Evolutionary conservation across 2,888 invertebrate species (phyloP).

Genomic region (Orthosia cruda): DNA sequence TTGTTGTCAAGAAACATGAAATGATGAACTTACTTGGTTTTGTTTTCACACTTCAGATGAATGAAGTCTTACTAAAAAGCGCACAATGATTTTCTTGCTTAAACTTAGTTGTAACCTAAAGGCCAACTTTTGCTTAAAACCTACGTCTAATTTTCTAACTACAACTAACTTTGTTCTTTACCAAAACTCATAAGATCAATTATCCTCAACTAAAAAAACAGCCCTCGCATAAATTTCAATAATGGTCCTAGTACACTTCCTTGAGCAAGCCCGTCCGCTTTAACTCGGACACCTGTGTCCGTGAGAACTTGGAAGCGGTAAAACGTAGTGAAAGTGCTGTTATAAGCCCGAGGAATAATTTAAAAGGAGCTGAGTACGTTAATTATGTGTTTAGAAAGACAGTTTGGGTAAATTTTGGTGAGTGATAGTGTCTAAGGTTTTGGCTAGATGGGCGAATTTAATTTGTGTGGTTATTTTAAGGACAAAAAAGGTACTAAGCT

Average conservation of each 20-base stretch:
- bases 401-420: background rate
- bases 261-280: conserved; percentile 59
- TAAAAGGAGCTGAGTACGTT: conserved; percentile 46
- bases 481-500: background rate
- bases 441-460: background rate
- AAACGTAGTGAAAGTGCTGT: conserved; percentile 28
- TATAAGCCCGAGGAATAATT: conserved; percentile 55
- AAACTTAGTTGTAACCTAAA: too few species aligned
- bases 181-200: conserved; percentile 49
- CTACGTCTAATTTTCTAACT: conserved; percentile 2
- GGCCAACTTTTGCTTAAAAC: too few species aligned
- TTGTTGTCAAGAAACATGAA: too few species aligned
- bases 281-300: conserved; percentile 67
- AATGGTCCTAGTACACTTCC: conserved; percentile 66
- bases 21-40: too few species aligned
- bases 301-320: conserved; percentile 62
- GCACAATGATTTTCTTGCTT: too few species aligned
- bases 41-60: too few species aligned
- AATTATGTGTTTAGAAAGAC: conserved; percentile 18
- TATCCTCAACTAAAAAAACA: conserved; percentile 47
- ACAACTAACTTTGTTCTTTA: background rate
- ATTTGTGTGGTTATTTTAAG: background rate
- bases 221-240: conserved; percentile 68
- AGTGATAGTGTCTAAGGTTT: conserved; percentile 5
- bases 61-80: too few species aligned